Percentiles rank a stretch among this genome's conserved stretches.
Conservation (phyloP, 2,797 vertebrate genomes). For the Takifugu rubripes region DNA sequence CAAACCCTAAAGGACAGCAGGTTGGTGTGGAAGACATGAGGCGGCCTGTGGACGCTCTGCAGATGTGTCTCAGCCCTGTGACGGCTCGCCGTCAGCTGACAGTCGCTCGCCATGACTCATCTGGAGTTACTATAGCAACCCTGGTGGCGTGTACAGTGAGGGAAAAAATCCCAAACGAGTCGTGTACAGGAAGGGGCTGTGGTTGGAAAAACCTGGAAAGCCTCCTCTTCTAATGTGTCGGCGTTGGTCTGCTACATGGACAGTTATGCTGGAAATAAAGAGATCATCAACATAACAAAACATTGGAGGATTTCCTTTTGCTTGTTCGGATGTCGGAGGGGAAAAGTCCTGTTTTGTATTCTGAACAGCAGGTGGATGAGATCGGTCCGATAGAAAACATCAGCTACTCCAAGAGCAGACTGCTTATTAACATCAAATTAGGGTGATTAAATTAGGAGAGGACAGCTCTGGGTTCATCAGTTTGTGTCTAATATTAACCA, state of each 20-base stretch:
- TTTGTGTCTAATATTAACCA: background rate
- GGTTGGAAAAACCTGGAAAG: too few species aligned
- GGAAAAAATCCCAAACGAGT: slow-evolving; percentile 23
- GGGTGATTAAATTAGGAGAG: background rate
- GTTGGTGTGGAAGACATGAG: background rate
- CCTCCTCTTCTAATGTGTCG: too few species aligned
- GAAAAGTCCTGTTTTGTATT: slow-evolving; percentile 2
- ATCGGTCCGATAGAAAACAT: background rate
- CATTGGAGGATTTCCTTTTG: slow-evolving; percentile 15
- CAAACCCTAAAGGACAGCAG: too few species aligned
- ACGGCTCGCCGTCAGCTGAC: slow-evolving; percentile 54
- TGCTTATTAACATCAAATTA: background rate
- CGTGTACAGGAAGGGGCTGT: too few species aligned
- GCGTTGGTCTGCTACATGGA: background rate
- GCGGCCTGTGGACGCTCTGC: slow-evolving; percentile 14
- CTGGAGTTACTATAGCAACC: slow-evolving; percentile 42
- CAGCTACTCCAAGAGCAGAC: background rate
- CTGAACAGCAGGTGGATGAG: slow-evolving; percentile 10
- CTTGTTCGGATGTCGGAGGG: slow-evolving; percentile 5
- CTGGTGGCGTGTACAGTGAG: slow-evolving; percentile 5
- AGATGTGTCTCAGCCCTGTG: slow-evolving; percentile 25
- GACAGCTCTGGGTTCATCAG: background rate
- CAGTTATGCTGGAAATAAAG: slow-evolving; percentile 1
- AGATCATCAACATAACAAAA: slow-evolving; percentile 19
- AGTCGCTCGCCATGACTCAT: slow-evolving; percentile 43